Evolutionary conservation across 2,797 vertebrate genomes (phyloP).

Genomic region (Myripristis murdjan): DNA sequence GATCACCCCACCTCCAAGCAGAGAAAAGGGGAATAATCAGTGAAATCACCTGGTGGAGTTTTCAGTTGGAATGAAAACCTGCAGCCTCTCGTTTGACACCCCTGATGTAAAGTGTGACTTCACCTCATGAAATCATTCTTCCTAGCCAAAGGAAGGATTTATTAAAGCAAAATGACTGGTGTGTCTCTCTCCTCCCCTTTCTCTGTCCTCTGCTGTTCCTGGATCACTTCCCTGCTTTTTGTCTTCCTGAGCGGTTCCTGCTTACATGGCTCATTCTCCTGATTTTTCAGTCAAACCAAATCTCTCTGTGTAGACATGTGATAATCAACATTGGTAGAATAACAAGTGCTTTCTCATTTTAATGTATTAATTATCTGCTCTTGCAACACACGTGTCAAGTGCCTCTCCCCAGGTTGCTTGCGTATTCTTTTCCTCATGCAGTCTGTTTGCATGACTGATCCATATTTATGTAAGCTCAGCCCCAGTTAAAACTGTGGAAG

Average conservation of each 20-base stretch:
- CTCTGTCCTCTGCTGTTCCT: conserved; percentile 21
- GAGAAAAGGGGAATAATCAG: too few relatives aligned
- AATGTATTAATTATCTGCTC: background rate
- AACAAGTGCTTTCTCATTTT: background rate
- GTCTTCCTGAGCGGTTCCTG: conserved; percentile 6
- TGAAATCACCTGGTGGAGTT: too few relatives aligned
- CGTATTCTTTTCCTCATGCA: background rate
- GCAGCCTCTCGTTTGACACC: too few relatives aligned
- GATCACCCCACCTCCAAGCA: too few relatives aligned
- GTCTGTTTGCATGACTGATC: conserved; percentile 7
- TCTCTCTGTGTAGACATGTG: background rate
- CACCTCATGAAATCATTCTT: too few relatives aligned
- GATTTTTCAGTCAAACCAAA: conserved; percentile 13
- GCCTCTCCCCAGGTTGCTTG: background rate
- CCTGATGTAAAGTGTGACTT: too few relatives aligned
- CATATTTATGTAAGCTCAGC: background rate
- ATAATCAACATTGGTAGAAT: conserved; percentile 8
- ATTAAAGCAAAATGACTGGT: background rate
- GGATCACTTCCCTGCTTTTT: conserved; percentile 50
- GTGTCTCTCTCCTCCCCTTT: background rate
- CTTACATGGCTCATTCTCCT: background rate
- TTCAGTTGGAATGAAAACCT: too few relatives aligned
- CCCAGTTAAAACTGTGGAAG: background rate
- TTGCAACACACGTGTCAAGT: background rate
- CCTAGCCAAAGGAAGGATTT: background rate